phyloP scores from a whole-genome alignment of 2,888 invertebrate species.

The Hymenopus coronatus region DNA sequence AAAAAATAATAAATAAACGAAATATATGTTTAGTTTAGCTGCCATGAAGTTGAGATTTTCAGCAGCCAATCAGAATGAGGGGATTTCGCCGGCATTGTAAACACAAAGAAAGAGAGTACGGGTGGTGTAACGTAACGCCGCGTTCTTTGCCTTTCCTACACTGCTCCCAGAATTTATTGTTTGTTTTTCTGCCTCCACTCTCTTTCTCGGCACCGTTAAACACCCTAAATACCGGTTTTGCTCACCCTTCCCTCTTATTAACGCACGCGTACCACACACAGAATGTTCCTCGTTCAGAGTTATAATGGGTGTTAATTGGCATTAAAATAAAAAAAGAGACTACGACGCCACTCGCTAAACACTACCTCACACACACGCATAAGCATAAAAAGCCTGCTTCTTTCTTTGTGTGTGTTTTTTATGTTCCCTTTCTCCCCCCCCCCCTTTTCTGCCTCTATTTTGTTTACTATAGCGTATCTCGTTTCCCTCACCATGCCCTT shows the following conservation, averaged over 20 bases:
- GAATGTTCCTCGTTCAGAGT: neutral
- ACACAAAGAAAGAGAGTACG: neutral
- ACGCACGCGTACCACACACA: neutral
- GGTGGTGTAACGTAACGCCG: neutral
- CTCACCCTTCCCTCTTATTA: neutral
- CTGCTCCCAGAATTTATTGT: conserved; percentile 4
- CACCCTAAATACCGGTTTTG: conserved; percentile 1
- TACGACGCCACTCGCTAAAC: neutral
- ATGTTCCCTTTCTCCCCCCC: too few species aligned
- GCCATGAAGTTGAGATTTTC: too few species aligned
- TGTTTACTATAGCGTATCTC: neutral
- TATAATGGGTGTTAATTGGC: conserved; percentile 17
- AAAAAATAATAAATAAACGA: too few species aligned
- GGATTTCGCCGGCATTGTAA: neutral
- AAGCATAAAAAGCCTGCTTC: neutral
- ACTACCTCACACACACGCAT: neutral
- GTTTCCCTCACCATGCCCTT: neutral
- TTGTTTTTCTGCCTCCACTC: neutral
- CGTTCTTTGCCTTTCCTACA: neutral
- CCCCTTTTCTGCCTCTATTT: neutral
- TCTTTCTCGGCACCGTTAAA: neutral
- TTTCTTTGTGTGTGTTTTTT: neutral
- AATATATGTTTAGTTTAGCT: too few species aligned
- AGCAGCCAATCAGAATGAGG: neutral
- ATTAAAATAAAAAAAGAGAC: neutral